Conservation (phyloP, 2,797 vertebrate genomes). For the Danio tinwini region DNA sequence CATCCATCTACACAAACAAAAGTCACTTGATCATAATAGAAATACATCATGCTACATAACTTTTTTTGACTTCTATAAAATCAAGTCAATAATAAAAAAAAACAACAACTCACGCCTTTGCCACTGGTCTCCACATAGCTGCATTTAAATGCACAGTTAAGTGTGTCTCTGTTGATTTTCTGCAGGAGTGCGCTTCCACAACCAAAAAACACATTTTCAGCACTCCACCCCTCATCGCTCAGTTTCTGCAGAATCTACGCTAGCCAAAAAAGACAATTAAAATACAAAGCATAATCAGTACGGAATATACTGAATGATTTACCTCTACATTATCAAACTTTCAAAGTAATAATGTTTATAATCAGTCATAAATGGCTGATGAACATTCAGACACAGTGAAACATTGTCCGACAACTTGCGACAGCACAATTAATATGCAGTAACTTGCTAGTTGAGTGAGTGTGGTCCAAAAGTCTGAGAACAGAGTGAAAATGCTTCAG, state of each 20-base stretch:
- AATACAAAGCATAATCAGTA: not conserved
- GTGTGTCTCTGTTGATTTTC: slow-evolving; percentile 82
- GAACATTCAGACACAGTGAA: not conserved
- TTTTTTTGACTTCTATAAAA: no score
- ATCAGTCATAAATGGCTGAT: not conserved
- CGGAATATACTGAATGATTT: not conserved
- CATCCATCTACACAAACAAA: slow-evolving; percentile 74
- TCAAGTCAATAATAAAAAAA: not conserved
- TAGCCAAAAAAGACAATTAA: not conserved
- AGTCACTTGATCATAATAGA: not conserved
- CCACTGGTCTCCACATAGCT: slow-evolving; percentile 81
- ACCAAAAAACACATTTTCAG: slow-evolving; percentile 80
- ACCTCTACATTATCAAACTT: not conserved
- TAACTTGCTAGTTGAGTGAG: not conserved
- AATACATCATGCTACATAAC: not conserved
- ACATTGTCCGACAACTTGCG: not conserved
- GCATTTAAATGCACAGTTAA: slow-evolving; percentile 83
- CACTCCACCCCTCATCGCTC: slow-evolving; percentile 78
- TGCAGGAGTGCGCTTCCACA: slow-evolving; percentile 81
- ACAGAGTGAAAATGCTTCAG: not conserved
- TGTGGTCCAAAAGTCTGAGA: not conserved
- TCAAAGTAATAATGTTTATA: not conserved
- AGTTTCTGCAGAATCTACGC: slow-evolving; percentile 77
- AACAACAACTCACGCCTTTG: slow-evolving; percentile 71
- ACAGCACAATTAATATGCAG: not conserved